Base-by-base conservation (phyloP, 2,888 invertebrate genomes). In the Mesorhabditis sp. region DNA sequence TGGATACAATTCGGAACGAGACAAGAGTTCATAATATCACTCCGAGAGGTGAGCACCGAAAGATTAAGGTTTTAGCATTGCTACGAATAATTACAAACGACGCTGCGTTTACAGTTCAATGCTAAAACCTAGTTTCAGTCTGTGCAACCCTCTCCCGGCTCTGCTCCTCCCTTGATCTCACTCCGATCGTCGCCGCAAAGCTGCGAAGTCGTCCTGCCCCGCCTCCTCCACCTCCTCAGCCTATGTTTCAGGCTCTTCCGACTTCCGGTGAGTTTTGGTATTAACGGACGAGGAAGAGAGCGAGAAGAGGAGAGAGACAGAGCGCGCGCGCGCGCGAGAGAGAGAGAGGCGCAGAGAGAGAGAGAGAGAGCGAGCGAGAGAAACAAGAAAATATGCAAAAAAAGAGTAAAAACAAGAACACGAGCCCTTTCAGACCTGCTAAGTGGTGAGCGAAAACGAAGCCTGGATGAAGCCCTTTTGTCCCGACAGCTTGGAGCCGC, bases 1-100 rank as follows among this genome's bases (percentile, higher is more conserved):
- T 70, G 15, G 50, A 45, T 44, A 5, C 28, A 4, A 42, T 67
- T 5, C 10, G 67, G 15, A 13, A 13, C 15, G 67, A 50, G 58
- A 50, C 58, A n/a, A 10, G 58, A 50, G 58, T 50, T n/a, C 58
- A 50, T n/a, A 50, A 50, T 50, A 50, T 50, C n/a, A 50, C 58
- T 50, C 58, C 58, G n/a, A 50, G 58, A 50, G 58, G 58, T 50
- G 10, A 2, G 58, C 2, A 28, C 2, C 28, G 1, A 28, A 28
- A 28, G n/a, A 28, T 28, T 28, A 28, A 28, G 28, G 28, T 1
- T 28, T 28, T 1, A 28, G 28, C 28, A 28, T 28, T 28, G 28
- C 28, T 28, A 28, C 28, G 2, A 28, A 28, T 28, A 1, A 28
- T 2, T 28, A 28, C 2, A 28, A 28, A 28, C 28, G 28, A 28